Evolutionary conservation across 2,113 vertebrate species (phyloP).

Genomic region (Zonotrichia leucophrys): DNA sequence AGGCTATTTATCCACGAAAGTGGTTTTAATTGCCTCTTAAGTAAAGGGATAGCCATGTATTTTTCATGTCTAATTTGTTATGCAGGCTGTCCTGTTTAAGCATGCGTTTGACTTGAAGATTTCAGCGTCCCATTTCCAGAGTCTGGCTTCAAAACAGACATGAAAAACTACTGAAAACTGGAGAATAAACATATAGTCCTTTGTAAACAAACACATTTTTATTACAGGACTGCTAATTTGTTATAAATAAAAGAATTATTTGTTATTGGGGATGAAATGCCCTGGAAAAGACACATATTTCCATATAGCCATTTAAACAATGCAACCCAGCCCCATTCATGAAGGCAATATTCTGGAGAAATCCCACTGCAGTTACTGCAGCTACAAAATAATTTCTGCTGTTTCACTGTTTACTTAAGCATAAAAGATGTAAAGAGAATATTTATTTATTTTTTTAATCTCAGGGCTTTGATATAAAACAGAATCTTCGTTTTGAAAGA

Average conservation of each 20-base stretch:
- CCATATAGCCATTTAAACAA: neutral
- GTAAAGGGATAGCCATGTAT: conserved; percentile 1
- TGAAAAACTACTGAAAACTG: neutral
- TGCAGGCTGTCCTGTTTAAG: neutral
- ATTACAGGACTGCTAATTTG: neutral
- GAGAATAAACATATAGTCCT: neutral
- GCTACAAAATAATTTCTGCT: neutral
- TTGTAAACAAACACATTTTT: neutral
- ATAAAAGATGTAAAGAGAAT: neutral
- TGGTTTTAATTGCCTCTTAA: conserved; percentile 58
- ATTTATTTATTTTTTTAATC: neutral
- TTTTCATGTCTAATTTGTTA: conserved; percentile 18
- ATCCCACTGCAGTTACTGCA: neutral
- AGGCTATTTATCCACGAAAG: conserved; percentile 36
- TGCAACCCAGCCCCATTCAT: neutral
- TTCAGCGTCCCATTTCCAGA: neutral
- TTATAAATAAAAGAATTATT: neutral
- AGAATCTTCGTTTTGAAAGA: neutral
- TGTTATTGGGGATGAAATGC: neutral
- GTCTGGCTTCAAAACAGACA: neutral
- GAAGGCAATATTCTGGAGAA: neutral
- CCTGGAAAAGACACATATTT: neutral
- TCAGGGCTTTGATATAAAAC: neutral
- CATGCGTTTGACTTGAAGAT: neutral
- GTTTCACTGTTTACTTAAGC: neutral